A percentile compares a stretch with the other conserved stretches of the same genome.
Conservation (phyloP, 2,113 vertebrate genomes). For the Sialia sialis region DNA sequence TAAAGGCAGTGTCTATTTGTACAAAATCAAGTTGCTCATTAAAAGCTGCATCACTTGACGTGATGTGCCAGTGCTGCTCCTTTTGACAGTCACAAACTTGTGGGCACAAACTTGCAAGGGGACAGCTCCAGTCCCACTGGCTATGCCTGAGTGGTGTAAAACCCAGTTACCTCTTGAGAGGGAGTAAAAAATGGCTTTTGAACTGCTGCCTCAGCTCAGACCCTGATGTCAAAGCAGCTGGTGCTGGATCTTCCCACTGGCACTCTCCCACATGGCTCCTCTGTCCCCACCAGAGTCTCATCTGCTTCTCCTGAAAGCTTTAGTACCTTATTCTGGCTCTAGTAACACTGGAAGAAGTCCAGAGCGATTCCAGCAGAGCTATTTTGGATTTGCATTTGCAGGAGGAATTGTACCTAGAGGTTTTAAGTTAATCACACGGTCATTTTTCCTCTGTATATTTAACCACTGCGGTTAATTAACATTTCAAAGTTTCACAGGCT, state of each 20-base stretch:
- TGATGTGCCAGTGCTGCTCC: not conserved
- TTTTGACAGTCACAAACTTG: not conserved
- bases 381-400: conserved; percentile 20
- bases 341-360: conserved; percentile 18
- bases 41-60: not conserved
- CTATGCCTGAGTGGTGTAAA: not conserved
- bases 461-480: conserved; percentile 47
- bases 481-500: conserved; percentile 25
- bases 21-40: not conserved
- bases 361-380: not conserved
- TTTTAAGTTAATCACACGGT: conserved; percentile 23
- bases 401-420: conserved; percentile 26
- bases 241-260: not conserved
- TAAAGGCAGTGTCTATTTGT: not conserved
- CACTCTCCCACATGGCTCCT: not conserved
- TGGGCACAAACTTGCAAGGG: not conserved
- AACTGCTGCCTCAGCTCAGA: not conserved
- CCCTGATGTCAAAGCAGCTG: not conserved
- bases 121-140: not conserved
- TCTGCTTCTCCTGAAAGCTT: conserved; percentile 18
- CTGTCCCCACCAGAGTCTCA: not conserved
- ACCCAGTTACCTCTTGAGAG: not conserved
- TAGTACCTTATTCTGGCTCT: not conserved
- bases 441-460: conserved; percentile 42
- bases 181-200: not conserved